Evolutionary conservation across 2,888 invertebrate genomes (phyloP).

Genomic region (Agrotis exclamationis): DNA sequence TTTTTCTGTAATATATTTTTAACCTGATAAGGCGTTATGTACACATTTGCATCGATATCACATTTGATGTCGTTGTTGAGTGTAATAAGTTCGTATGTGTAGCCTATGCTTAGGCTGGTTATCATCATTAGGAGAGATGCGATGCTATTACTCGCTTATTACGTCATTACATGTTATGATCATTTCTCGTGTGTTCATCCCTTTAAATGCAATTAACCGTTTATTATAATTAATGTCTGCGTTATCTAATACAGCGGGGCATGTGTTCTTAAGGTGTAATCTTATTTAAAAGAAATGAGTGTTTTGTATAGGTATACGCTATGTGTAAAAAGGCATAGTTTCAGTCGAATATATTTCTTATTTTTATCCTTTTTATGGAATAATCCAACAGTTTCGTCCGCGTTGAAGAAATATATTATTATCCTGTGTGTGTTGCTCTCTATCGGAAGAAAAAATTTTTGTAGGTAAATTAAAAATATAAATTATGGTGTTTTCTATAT

Average conservation of each 20-base stretch:
- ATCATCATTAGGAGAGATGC: slow-evolving; percentile 39
- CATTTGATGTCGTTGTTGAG: slow-evolving; percentile 33
- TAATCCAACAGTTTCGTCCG: neutral
- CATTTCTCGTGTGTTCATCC: slow-evolving; percentile 42
- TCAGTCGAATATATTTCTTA: neutral
- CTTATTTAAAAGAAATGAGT: neutral
- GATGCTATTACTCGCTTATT: slow-evolving; percentile 54
- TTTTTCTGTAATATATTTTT: slow-evolving; percentile 10
- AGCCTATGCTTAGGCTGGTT: slow-evolving; percentile 22
- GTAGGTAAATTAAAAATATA: too few relatives aligned
- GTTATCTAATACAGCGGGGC: slow-evolving; percentile 27
- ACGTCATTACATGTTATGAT: slow-evolving; percentile 51
- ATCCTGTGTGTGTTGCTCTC: too few relatives aligned
- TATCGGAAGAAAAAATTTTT: too few relatives aligned
- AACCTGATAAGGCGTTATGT: slow-evolving; percentile 33
- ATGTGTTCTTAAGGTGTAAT: slow-evolving; percentile 22
- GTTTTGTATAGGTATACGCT: slow-evolving; percentile 29
- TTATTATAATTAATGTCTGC: slow-evolving; percentile 49
- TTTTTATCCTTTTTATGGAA: neutral
- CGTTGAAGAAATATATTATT: neutral
- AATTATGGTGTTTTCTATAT: too few relatives aligned
- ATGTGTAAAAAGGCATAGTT: neutral
- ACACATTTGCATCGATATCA: slow-evolving; percentile 45
- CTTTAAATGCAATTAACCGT: slow-evolving; percentile 53
- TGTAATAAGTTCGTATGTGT: neutral